Evolutionary conservation across 2,797 vertebrate species (phyloP).

Genomic region (Myiothlypis chrysogaster): DNA sequence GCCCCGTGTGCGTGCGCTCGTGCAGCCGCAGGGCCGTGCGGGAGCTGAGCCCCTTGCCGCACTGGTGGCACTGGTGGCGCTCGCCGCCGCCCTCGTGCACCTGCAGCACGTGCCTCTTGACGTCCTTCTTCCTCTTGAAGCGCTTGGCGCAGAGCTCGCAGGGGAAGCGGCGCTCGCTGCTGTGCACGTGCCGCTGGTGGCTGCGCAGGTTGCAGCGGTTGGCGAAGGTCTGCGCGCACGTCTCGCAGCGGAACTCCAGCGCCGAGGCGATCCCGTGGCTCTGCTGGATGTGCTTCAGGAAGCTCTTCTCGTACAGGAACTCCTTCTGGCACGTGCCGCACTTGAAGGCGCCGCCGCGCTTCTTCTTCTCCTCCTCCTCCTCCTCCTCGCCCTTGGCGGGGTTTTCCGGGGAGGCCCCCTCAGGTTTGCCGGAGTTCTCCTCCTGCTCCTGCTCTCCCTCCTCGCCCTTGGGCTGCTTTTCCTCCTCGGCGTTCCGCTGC

Average conservation of each 20-base stretch:
- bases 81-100: conserved; percentile 91
- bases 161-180: conserved; percentile 86
- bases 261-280: conserved; percentile 86
- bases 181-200: conserved; percentile 96
- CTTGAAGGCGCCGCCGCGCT: conserved; percentile 73
- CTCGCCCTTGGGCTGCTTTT: not conserved
- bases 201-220: conserved; percentile 96
- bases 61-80: conserved; percentile 84
- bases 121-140: conserved; percentile 96
- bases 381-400: conserved; percentile 6
- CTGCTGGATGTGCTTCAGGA: conserved; percentile 88
- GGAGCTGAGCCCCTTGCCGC: conserved; percentile 94
- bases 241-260: conserved; percentile 85
- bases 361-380: conserved; percentile 24
- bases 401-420: not conserved
- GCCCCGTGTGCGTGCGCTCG: conserved; percentile 91
- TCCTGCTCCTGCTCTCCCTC: conserved; percentile 53
- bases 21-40: conserved; percentile 90
- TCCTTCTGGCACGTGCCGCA: conserved; percentile 88
- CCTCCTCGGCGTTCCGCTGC: conserved; percentile 53
- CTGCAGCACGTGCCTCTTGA: conserved; percentile 89
- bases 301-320: conserved; percentile 95
- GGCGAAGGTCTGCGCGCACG: conserved; percentile 91
- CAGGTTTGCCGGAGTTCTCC: not conserved
- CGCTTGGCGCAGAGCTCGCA: conserved; percentile 90